These are phyloP conservation scores for Scaptomyza graminum DNA, from an alignment of 1,140 invertebrate species.

Conservation along the genomic window DNA sequence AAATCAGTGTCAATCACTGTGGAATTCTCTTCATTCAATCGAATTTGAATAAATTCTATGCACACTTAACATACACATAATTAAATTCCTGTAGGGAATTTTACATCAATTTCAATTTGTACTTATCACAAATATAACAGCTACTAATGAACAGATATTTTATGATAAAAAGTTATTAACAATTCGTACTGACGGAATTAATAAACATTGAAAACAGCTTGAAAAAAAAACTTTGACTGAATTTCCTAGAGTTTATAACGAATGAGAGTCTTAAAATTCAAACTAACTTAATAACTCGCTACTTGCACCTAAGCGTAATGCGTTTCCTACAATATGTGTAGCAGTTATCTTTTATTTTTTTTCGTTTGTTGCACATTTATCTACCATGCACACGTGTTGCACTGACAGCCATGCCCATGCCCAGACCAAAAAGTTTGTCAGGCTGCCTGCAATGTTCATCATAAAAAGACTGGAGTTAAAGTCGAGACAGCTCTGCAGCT, in stretches of 20 bases:
- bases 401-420: conserved; percentile 39
- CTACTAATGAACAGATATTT: background rate
- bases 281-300: conserved; percentile 59
- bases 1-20: background rate
- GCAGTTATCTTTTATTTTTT: conserved; percentile 60
- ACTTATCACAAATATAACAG: background rate
- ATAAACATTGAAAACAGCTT: background rate
- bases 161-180: background rate
- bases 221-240: background rate
- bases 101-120: background rate
- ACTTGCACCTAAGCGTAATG: conserved; percentile 59
- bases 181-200: too few relatives aligned
- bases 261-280: conserved; percentile 7
- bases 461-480: conserved; percentile 3
- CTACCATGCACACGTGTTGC: conserved; percentile 59
- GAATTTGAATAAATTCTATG: background rate
- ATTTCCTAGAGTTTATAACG: background rate
- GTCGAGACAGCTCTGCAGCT: conserved; percentile 24
- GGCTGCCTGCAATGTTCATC: conserved; percentile 40
- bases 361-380: conserved; percentile 56
- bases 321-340: conserved; percentile 63
- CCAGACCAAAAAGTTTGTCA: conserved; percentile 1
- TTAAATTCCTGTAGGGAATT: background rate
- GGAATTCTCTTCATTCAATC: background rate
- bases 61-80: background rate